These are phyloP conservation scores for Leucania comma DNA, from an alignment of 2,888 invertebrate species.

Conservation along the genomic window DNA sequence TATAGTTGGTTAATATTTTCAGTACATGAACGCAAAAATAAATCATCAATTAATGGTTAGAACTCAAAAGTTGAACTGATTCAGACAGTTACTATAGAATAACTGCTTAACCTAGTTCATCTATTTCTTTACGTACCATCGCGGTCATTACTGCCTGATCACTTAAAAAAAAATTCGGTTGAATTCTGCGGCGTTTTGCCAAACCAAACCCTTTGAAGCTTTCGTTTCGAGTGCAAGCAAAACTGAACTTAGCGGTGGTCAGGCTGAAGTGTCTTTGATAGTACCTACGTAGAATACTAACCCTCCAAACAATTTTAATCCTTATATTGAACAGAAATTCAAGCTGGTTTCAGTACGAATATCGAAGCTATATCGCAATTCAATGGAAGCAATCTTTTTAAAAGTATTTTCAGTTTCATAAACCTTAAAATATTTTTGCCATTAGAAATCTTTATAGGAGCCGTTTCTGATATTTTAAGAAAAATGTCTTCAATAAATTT, in stretches of 20 bases:
- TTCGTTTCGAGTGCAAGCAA: too few relatives aligned
- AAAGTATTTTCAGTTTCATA: slow-evolving; percentile 50
- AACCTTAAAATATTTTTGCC: slow-evolving; percentile 26
- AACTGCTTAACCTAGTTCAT: too few relatives aligned
- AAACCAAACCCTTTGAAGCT: too few relatives aligned
- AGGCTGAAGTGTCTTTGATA: too few relatives aligned
- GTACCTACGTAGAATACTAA: not conserved
- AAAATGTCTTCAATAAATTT: slow-evolving; percentile 29
- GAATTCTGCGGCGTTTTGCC: too few relatives aligned
- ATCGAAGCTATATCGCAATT: slow-evolving; percentile 6
- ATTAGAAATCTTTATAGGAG: slow-evolving; percentile 35
- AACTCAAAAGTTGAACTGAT: not conserved
- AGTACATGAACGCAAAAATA: too few relatives aligned
- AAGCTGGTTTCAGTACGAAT: not conserved
- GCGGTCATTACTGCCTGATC: too few relatives aligned
- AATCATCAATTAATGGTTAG: too few relatives aligned
- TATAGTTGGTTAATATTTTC: too few relatives aligned
- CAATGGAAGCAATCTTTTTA: slow-evolving; percentile 41
- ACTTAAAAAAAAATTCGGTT: too few relatives aligned
- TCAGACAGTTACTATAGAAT: not conserved
- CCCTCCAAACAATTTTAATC: not conserved
- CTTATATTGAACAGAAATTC: slow-evolving; percentile 5
- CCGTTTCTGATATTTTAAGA: slow-evolving; percentile 26
- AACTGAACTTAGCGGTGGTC: too few relatives aligned
- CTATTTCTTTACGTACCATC: too few relatives aligned